These are phyloP conservation scores for Phylloscopus whistleri DNA, from an alignment of 2,113 vertebrate genomes.

Conservation along the genomic window DNA sequence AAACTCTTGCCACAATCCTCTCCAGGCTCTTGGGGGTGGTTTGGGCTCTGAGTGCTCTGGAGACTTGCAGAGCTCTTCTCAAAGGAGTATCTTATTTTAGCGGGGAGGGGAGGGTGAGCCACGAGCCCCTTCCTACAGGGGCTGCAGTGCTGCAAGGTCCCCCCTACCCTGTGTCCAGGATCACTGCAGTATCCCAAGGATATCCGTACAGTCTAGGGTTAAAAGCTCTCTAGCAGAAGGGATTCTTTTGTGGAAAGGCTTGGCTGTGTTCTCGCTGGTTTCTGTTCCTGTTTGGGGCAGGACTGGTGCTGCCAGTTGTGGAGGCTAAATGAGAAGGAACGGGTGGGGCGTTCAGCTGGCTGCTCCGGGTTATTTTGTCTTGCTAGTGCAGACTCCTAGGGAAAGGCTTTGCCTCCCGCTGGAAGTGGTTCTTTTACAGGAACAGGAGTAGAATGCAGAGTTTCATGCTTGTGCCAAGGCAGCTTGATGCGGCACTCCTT, in stretches of 20 bases:
- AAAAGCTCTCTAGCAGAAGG: neutral
- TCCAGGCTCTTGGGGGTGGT: neutral
- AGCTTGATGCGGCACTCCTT: neutral
- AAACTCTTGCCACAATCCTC: neutral
- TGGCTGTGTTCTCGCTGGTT: neutral
- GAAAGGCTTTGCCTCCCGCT: neutral
- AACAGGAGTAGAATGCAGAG: neutral
- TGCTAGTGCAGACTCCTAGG: neutral
- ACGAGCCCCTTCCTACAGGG: rapidly evolving
- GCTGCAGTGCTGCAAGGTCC: neutral
- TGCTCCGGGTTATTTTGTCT: neutral
- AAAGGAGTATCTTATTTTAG: neutral
- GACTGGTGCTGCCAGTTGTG: neutral
- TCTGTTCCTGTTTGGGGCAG: neutral
- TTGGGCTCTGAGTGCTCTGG: neutral
- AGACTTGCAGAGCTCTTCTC: neutral
- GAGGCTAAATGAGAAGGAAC: neutral
- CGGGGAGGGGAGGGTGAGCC: neutral
- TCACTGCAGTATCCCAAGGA: neutral
- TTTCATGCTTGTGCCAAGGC: neutral
- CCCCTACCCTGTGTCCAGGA: neutral
- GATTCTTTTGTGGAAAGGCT: neutral
- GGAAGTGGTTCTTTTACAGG: neutral
- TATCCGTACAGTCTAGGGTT: neutral
- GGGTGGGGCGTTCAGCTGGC: neutral